A percentile compares a stretch with the other conserved stretches of the same genome.
Conservation (phyloP, 2,888 invertebrate species). For the Bedellia somnulentella region DNA sequence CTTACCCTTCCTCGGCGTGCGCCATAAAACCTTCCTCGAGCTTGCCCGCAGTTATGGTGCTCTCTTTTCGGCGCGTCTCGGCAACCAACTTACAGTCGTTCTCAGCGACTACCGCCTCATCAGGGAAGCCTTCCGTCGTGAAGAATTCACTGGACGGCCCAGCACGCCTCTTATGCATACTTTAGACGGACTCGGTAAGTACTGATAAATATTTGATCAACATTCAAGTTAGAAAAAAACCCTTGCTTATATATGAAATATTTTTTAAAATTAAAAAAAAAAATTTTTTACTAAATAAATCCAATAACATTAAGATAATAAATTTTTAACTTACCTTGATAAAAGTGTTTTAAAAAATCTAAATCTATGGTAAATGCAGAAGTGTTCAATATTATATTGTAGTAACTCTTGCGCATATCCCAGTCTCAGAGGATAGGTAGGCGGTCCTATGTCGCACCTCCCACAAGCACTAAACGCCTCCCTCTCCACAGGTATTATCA, state of each 20-base stretch:
- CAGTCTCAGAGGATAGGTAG: too few species aligned
- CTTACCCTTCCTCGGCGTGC: slow-evolving; percentile 76
- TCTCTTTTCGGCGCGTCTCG: slow-evolving; percentile 79
- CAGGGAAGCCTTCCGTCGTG: slow-evolving; percentile 80
- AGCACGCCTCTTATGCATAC: slow-evolving; percentile 84
- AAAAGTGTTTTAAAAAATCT: too few species aligned
- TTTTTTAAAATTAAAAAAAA: background rate
- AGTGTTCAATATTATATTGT: too few species aligned
- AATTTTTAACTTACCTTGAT: too few species aligned
- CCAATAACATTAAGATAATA: too few species aligned
- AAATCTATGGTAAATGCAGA: too few species aligned
- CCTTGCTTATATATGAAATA: background rate
- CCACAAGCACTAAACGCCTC: slow-evolving; percentile 16
- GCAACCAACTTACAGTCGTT: slow-evolving; percentile 81
- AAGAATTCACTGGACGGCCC: slow-evolving; percentile 87
- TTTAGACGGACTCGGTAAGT: slow-evolving; percentile 88
- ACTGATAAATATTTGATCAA: slow-evolving; percentile 1
- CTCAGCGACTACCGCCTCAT: slow-evolving; percentile 85
- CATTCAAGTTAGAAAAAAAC: background rate
- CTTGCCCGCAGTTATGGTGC: slow-evolving; percentile 78
- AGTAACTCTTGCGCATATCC: too few species aligned
- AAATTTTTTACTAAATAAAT: background rate
- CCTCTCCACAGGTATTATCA: slow-evolving; percentile 75
- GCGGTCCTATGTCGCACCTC: slow-evolving; percentile 35
- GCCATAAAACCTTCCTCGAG: slow-evolving; percentile 77